Evolutionary conservation across 2,113 vertebrate species (phyloP).

Genomic region (Syngnathus typhle): DNA sequence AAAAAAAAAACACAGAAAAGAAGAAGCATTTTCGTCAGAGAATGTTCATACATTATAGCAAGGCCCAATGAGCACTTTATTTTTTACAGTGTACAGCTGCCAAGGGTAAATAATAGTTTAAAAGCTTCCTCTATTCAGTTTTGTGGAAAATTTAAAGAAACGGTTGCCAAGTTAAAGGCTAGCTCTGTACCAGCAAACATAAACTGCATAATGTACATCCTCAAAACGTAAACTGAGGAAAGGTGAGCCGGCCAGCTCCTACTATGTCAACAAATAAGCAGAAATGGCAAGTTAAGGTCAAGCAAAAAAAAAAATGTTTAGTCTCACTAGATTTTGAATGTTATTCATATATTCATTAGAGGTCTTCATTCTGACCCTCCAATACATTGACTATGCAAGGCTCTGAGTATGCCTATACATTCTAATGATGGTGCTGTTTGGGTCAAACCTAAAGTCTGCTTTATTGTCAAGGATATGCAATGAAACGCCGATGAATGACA

Average conservation of each 20-base stretch:
- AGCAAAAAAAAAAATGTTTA: conserved; percentile 11
- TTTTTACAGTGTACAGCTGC: background rate
- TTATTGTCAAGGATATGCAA: background rate
- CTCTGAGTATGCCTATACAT: conserved; percentile 15
- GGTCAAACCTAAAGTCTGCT: background rate
- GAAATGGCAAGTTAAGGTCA: conserved; percentile 24
- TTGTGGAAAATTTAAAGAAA: too few species aligned
- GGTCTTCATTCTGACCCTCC: conserved; percentile 25
- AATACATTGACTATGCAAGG: conserved; percentile 27
- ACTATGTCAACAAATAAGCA: conserved; percentile 5
- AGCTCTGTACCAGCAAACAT: background rate
- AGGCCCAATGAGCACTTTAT: conserved; percentile 29
- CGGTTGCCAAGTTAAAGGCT: too few species aligned
- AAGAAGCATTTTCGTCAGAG: background rate
- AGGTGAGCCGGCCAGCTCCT: background rate
- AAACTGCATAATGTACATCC: background rate
- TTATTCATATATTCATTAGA: conserved; percentile 45
- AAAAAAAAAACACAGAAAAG: background rate
- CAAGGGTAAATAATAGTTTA: too few species aligned
- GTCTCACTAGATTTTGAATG: conserved; percentile 5
- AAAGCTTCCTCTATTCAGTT: too few species aligned
- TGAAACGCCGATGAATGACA: conserved; percentile 8
- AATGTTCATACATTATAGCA: conserved; percentile 17
- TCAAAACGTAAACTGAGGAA: background rate
- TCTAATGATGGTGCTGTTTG: conserved; percentile 19